Percentiles rank a stretch among this genome's conserved stretches.
phyloP scores from a whole-genome alignment of 2,797 vertebrate species.

The Erethizon dorsatum region DNA sequence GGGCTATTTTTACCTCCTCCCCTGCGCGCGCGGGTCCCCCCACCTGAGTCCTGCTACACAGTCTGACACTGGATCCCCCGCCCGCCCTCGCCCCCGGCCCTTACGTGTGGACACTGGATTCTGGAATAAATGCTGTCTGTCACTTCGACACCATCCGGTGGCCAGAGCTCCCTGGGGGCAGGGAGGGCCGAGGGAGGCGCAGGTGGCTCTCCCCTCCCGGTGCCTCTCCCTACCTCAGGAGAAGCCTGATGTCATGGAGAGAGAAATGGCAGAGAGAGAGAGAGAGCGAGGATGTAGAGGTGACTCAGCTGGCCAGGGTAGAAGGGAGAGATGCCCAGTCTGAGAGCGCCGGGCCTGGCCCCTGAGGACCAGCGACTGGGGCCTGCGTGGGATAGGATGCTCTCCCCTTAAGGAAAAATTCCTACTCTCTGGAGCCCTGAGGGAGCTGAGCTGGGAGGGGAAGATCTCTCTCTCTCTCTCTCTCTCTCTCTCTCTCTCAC shows the following conservation, averaged over 20 bases:
- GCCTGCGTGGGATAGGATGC: neutral
- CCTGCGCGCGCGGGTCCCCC: constrained; percentile 18
- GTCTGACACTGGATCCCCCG: constrained; percentile 85
- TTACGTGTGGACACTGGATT: constrained; percentile 83
- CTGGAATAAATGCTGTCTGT: constrained; percentile 82
- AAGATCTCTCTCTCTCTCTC: neutral
- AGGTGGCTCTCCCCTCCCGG: neutral
- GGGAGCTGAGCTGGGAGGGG: constrained; percentile 29
- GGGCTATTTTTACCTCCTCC: constrained; percentile 83
- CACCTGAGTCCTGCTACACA: constrained; percentile 78
- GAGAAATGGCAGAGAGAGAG: neutral
- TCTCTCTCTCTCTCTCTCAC: neutral
- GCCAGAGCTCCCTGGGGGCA: constrained; percentile 15
- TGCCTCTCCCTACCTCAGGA: neutral
- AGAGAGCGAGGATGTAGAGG: neutral
- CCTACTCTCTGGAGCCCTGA: constrained; percentile 32
- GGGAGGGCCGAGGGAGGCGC: neutral
- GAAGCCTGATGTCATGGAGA: constrained; percentile 47
- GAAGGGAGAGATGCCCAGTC: neutral
- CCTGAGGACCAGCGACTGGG: neutral
- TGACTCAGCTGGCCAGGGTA: neutral
- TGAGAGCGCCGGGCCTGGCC: neutral
- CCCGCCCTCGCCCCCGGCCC: constrained; percentile 21
- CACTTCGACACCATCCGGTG: constrained; percentile 3
- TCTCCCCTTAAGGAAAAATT: constrained; percentile 53